Conservation (phyloP, 1,140 invertebrate genomes). For the Anagrus nilaparvatae region DNA sequence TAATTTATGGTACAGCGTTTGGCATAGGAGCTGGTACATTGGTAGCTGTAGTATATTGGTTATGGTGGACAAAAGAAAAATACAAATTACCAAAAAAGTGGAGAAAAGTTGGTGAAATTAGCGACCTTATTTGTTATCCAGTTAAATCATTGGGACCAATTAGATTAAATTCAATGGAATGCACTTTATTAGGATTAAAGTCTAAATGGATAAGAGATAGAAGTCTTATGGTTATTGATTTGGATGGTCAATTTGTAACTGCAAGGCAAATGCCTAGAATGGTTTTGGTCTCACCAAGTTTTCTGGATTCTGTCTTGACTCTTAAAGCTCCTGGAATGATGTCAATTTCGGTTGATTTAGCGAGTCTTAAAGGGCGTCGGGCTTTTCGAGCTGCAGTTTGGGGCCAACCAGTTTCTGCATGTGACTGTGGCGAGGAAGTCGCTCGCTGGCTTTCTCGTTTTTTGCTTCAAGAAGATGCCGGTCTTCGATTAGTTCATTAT, state of each 20-base stretch:
- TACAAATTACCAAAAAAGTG: slow-evolving; percentile 28
- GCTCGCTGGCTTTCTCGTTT: slow-evolving; percentile 51
- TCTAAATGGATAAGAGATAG: slow-evolving; percentile 43
- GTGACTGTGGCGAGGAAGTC: slow-evolving; percentile 52
- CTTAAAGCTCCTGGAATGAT: slow-evolving; percentile 42
- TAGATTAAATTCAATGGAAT: slow-evolving; percentile 31
- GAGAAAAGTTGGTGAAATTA: slow-evolving; percentile 42
- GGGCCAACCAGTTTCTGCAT: slow-evolving; percentile 39
- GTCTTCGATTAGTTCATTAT: slow-evolving; percentile 49
- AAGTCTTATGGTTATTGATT: slow-evolving; percentile 42
- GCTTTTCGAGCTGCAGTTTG: slow-evolving; percentile 39
- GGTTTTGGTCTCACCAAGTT: slow-evolving; percentile 39
- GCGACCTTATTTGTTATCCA: slow-evolving; percentile 40
- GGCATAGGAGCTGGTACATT: slow-evolving; percentile 32
- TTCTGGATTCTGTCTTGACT: slow-evolving; percentile 38
- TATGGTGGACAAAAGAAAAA: slow-evolving; percentile 26
- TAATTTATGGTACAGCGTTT: slow-evolving; percentile 29
- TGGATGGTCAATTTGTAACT: slow-evolving; percentile 42
- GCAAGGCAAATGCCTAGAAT: slow-evolving; percentile 42
- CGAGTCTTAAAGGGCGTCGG: slow-evolving; percentile 35
- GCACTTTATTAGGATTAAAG: slow-evolving; percentile 39
- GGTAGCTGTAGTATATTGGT: slow-evolving; percentile 31
- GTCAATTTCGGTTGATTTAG: slow-evolving; percentile 41
- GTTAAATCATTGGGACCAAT: slow-evolving; percentile 44
- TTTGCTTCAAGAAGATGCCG: slow-evolving; percentile 44